phyloP scores from a whole-genome alignment of 2,797 vertebrate genomes.

The Chiroxiphia lanceolata region DNA sequence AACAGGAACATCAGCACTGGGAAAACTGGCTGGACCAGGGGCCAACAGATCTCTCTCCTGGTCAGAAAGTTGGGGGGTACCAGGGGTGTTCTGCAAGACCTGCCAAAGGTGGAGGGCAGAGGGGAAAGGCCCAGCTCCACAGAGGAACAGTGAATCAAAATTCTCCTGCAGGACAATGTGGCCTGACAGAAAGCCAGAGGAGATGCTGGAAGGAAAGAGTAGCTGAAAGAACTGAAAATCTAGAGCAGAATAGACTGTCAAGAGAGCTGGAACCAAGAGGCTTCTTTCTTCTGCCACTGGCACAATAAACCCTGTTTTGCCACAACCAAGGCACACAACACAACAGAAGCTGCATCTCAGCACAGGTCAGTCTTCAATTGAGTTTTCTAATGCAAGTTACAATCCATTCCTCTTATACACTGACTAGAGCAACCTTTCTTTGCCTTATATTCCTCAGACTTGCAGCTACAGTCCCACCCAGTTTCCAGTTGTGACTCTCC shows the following conservation, averaged over 20 bases:
- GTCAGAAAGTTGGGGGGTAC: background rate
- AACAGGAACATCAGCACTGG: background rate
- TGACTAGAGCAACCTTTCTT: background rate
- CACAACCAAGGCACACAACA: background rate
- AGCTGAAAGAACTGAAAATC: background rate
- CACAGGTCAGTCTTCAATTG: background rate
- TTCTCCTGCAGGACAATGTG: background rate
- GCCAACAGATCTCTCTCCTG: background rate
- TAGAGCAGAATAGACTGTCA: background rate
- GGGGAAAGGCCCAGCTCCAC: background rate
- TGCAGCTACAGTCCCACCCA: background rate
- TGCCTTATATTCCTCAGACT: background rate
- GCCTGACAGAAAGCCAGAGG: background rate
- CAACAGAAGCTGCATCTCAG: background rate
- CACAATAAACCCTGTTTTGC: background rate
- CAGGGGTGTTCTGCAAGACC: background rate
- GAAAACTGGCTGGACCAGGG: background rate
- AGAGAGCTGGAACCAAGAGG: background rate
- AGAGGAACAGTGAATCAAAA: background rate
- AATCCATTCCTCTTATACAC: background rate
- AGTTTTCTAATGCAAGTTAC: background rate
- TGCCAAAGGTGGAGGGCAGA: background rate
- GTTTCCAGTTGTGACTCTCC: background rate
- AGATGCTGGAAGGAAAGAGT: background rate
- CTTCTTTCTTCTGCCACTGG: background rate